Conservation (phyloP, 37 sponge, comb jelly and placozoan genomes). For the Theonella swinhoei region DNA sequence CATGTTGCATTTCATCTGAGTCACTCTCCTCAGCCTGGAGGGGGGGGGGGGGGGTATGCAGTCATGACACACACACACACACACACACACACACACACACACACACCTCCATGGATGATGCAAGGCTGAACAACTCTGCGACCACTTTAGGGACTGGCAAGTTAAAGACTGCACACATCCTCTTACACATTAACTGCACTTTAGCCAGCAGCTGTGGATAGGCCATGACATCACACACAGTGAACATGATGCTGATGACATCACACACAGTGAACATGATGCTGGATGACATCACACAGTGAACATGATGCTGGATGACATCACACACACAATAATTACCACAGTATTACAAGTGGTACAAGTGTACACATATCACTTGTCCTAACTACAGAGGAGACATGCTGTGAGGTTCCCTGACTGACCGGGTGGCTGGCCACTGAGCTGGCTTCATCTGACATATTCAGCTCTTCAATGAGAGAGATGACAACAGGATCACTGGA, state of each 20-base stretch:
- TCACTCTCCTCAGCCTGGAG: slow-evolving; percentile 55
- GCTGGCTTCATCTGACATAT: slow-evolving; percentile 56
- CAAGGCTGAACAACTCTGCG: slow-evolving; percentile 77
- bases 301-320: too few relatives aligned
- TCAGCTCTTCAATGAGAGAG: slow-evolving; percentile 69
- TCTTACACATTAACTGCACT: slow-evolving; percentile 48
- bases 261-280: neutral
- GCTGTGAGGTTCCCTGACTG: neutral
- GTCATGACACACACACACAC: slow-evolving; percentile 13
- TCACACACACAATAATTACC: too few relatives aligned
- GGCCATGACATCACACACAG: too few relatives aligned
- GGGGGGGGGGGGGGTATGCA: neutral
- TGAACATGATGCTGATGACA: neutral
- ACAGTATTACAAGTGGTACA: too few relatives aligned
- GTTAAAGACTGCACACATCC: slow-evolving; percentile 38
- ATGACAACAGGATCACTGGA: slow-evolving; percentile 35
- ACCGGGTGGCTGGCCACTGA: slow-evolving; percentile 66
- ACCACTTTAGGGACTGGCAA: slow-evolving; percentile 62
- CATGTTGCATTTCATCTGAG: slow-evolving; percentile 53
- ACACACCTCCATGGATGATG: slow-evolving; percentile 61
- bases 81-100: neutral
- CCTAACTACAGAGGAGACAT: neutral
- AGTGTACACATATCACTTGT: too few relatives aligned
- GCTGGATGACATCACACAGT: too few relatives aligned
- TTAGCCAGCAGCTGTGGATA: slow-evolving; percentile 72